Evolutionary conservation across 2,888 invertebrate species (phyloP).

Genomic region (Drosophila stalkeri): DNA sequence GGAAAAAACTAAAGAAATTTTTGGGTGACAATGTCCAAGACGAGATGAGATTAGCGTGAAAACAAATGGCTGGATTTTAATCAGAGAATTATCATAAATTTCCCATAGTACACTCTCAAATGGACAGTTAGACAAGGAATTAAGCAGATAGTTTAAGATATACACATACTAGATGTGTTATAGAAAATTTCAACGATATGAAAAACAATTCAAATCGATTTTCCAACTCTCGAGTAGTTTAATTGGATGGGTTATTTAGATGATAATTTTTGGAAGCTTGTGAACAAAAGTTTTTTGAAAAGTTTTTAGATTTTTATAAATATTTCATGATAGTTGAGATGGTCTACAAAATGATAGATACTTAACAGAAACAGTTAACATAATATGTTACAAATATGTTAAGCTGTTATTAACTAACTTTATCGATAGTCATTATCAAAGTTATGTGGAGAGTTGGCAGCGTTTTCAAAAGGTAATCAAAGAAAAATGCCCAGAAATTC

Average conservation of each 20-base stretch:
- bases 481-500: neutral
- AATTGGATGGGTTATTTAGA: neutral
- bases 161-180: no score
- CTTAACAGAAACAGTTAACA: conserved; percentile 8
- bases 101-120: conserved; percentile 1
- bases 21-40: conserved; percentile 34
- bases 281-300: neutral
- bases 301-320: neutral
- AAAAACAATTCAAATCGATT: neutral
- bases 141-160: neutral
- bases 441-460: neutral
- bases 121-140: conserved; percentile 1
- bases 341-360: neutral
- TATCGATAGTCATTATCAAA: neutral
- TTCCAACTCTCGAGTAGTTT: neutral
- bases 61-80: conserved; percentile 17
- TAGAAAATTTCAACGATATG: neutral
- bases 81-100: conserved; percentile 17
- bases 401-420: neutral
- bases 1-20: conserved; percentile 28
- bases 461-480: neutral
- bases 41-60: conserved; percentile 9
- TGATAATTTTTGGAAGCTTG: neutral
- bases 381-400: neutral
- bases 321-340: neutral